These are phyloP conservation scores for Sparus aurata DNA, from an alignment of 2,797 vertebrate genomes.

Conservation along the genomic window DNA sequence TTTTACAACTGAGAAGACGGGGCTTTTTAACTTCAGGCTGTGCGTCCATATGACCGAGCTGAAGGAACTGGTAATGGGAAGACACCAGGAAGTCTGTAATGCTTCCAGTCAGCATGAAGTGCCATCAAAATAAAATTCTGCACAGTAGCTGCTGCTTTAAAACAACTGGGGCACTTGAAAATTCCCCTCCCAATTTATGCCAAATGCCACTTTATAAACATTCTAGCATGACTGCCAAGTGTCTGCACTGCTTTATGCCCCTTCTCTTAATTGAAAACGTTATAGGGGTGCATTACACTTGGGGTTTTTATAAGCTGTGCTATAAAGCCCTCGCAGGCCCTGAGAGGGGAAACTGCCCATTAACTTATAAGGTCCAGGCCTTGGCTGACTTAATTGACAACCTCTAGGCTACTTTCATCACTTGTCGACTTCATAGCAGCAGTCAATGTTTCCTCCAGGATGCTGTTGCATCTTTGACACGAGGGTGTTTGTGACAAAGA, in stretches of 20 bases:
- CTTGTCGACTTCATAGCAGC: slow-evolving; percentile 93
- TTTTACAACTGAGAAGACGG: slow-evolving; percentile 58
- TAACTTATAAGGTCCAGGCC: slow-evolving; percentile 92
- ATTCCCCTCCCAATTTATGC: slow-evolving; percentile 77
- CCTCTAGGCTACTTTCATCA: slow-evolving; percentile 96
- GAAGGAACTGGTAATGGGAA: slow-evolving; percentile 71
- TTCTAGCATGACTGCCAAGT: slow-evolving; percentile 79
- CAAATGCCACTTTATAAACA: slow-evolving; percentile 81
- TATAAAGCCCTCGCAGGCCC: slow-evolving; percentile 86
- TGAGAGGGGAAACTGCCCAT: slow-evolving; percentile 87
- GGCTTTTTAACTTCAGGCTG: slow-evolving; percentile 70
- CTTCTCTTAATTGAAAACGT: slow-evolving; percentile 84
- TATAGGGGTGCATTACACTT: slow-evolving; percentile 86
- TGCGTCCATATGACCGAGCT: slow-evolving; percentile 68
- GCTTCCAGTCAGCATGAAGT: slow-evolving; percentile 79
- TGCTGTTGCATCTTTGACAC: slow-evolving; percentile 90
- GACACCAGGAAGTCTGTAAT: slow-evolving; percentile 80
- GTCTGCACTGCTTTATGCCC: slow-evolving; percentile 80
- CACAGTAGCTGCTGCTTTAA: slow-evolving; percentile 79
- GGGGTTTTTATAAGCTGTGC: slow-evolving; percentile 85
- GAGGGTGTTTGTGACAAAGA: slow-evolving; percentile 91
- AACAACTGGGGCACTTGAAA: slow-evolving; percentile 79
- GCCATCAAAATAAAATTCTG: slow-evolving; percentile 79
- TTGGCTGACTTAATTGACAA: slow-evolving; percentile 92
- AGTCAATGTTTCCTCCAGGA: slow-evolving; percentile 93